Base-by-base conservation (phyloP, 2,797 vertebrate species). In the Cossypha heuglini region DNA sequence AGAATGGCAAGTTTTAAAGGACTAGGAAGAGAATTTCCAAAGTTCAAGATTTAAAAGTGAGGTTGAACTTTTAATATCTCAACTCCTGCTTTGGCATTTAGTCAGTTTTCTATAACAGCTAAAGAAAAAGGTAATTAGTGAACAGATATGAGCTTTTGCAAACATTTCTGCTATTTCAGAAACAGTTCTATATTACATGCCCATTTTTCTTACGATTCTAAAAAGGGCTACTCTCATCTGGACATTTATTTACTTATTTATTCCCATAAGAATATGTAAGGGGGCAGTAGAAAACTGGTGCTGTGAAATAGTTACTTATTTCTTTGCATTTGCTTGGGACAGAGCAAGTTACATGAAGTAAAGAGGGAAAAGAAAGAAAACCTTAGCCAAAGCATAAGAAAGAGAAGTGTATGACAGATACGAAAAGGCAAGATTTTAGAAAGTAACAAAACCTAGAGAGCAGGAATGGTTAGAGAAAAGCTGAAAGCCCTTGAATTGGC, bases 311-410 rank as follows among this genome's bases (percentile, higher is more conserved):
- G 6, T 4, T 45, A 7, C 46, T 59, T 46, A n/a, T 76, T 66
- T 52, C 10, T 88, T 62, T 54, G 10, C 14, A 8, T 57, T 84
- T 66, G 51, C n/a, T 69, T 62, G 46, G 19, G 29, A 37, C 8
- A 42, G 43, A 74, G 15, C 61, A 74, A 71, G 6, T 62, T 62
- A 20, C 16, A 51, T 25, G 12, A 71, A 11, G 13, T 54, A 74
- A 89, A 35, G 10, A 66, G 29, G 13, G 25, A 40, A 66, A 74
- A 54, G 24, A 35, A 72, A 38, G 28, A 73, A 69, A 81, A 40
- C 19, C 2, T 81, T 40, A 52, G 16, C 0, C 1, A 9, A 81
- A 48, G 17, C 1, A 1, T 40, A 45, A 66, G 43, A 40, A 38
- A 68, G 6, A 6, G 20, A 57, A 46, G 13, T 28, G 10, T 45